Percentiles rank a stretch among this genome's conserved stretches.
These are phyloP conservation scores for Neuroterus valhalla DNA, from an alignment of 1,140 invertebrate genomes.

Conservation along the genomic window DNA sequence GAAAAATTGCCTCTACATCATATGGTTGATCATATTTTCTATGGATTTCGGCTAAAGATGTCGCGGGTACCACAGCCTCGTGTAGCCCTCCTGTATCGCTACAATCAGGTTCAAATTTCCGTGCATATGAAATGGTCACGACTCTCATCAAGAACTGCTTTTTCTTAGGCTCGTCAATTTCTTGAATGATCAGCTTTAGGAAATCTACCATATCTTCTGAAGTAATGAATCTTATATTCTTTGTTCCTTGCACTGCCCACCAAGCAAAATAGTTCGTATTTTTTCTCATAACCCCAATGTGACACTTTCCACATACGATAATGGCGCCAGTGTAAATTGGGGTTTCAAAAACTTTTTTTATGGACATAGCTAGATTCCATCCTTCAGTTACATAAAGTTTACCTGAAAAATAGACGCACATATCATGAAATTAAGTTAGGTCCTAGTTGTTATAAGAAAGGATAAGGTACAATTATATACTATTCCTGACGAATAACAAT, in stretches of 20 bases:
- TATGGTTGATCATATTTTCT: slow-evolving; percentile 45
- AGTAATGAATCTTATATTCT: slow-evolving; percentile 62
- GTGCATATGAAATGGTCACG: slow-evolving; percentile 66
- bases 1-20: slow-evolving; percentile 59
- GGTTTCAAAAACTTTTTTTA: slow-evolving; percentile 63
- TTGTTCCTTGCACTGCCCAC: slow-evolving; percentile 61
- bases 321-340: slow-evolving; percentile 65
- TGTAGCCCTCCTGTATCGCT: slow-evolving; percentile 61
- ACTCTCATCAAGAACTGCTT: slow-evolving; percentile 59
- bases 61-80: slow-evolving; percentile 45
- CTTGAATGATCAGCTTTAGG: slow-evolving; percentile 59
- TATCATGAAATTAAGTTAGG: too few relatives aligned
- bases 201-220: slow-evolving; percentile 60
- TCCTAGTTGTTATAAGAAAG: too few relatives aligned
- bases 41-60: slow-evolving; percentile 59
- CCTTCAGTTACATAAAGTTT: slow-evolving; percentile 53
- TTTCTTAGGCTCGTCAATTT: slow-evolving; percentile 50
- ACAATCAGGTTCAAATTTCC: slow-evolving; percentile 62
- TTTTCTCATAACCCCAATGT: slow-evolving; percentile 64
- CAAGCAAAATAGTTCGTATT: slow-evolving; percentile 62
- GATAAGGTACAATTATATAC: too few relatives aligned
- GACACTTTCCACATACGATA: slow-evolving; percentile 57
- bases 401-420: background rate
- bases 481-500: too few relatives aligned
- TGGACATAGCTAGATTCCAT: slow-evolving; percentile 62